These are phyloP conservation scores for Cryptocephalus moraei DNA, from an alignment of 2,888 invertebrate genomes.

Conservation along the genomic window DNA sequence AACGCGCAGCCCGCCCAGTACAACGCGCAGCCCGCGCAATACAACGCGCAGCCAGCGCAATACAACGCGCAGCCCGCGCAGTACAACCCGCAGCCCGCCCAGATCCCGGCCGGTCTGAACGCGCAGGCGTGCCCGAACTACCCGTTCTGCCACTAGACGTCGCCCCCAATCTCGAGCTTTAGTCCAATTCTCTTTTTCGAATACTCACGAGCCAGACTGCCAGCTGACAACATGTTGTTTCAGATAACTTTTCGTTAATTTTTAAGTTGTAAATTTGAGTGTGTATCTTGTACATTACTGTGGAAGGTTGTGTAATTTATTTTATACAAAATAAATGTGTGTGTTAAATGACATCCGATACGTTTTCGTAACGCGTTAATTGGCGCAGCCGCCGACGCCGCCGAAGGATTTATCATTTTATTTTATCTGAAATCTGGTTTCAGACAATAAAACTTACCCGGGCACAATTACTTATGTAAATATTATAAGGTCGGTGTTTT, in stretches of 20 bases:
- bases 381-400: no score
- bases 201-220: conserved; percentile 18
- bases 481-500: no score
- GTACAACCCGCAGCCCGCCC: conserved; percentile 21
- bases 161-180: no score
- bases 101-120: conserved; percentile 29
- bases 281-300: conserved; percentile 12
- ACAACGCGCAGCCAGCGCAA: conserved; percentile 11
- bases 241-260: conserved; percentile 6
- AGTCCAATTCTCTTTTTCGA: no score
- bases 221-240: conserved; percentile 25
- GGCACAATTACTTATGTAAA: no score
- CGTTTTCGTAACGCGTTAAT: no score
- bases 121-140: conserved; percentile 29
- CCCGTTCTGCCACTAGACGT: conserved; percentile 22
- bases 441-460: no score
- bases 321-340: conserved; percentile 10
- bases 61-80: conserved; percentile 10
- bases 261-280: conserved; percentile 16
- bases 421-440: no score
- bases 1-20: conserved; percentile 10
- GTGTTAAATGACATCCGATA: no score
- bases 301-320: conserved; percentile 10
- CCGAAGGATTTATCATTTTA: no score
- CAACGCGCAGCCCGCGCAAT: conserved; percentile 15